These are phyloP conservation scores for Xylota sylvarum DNA, from an alignment of 2,888 invertebrate genomes.

Conservation along the genomic window DNA sequence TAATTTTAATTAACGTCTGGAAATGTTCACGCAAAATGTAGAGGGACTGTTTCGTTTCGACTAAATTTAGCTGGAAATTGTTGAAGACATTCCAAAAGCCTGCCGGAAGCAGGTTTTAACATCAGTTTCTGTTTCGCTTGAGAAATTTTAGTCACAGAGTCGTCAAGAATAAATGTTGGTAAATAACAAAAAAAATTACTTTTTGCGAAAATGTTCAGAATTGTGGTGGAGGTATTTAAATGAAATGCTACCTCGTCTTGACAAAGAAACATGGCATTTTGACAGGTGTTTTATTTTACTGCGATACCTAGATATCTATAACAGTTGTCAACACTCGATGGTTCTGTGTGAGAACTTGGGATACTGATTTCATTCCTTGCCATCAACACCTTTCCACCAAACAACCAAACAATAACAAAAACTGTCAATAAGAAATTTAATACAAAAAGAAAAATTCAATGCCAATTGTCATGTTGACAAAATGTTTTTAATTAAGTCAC, in stretches of 20 bases:
- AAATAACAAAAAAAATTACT: no score
- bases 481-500: neutral
- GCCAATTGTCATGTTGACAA: neutral
- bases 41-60: neutral
- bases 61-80: conserved; percentile 12
- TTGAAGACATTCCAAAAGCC: conserved; percentile 1
- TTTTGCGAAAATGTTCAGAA: no score
- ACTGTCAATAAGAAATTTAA: neutral
- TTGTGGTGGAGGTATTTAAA: no score
- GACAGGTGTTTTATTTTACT: no score
- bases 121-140: neutral
- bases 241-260: no score
- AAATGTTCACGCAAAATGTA: neutral
- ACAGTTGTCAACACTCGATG: no score
- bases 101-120: conserved; percentile 18
- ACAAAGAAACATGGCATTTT: no score
- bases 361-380: no score
- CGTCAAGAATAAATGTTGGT: no score
- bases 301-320: no score
- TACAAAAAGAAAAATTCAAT: neutral
- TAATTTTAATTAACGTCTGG: conserved; percentile 43
- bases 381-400: no score
- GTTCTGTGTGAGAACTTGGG: no score
- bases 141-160: neutral
- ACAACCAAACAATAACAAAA: neutral